Conservation (phyloP, 2,797 vertebrate species). For the Clarias platycephalus region DNA sequence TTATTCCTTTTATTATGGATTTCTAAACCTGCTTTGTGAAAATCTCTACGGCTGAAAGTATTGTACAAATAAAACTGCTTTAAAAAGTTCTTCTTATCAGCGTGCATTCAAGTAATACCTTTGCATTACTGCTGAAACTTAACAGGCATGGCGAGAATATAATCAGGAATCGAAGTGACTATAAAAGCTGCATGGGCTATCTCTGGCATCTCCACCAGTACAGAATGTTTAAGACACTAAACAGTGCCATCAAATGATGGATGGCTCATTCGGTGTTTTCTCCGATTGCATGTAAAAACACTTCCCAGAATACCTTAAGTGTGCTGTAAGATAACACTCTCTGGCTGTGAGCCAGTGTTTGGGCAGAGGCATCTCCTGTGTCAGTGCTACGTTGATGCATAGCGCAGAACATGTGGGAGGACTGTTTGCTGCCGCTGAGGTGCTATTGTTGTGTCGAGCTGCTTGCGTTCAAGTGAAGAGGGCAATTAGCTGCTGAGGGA, state of each 20-base stretch:
- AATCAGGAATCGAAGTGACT: not conserved
- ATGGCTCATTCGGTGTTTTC: not conserved
- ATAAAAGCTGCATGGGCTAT: not conserved
- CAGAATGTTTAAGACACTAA: not conserved
- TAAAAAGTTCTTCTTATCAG: not conserved
- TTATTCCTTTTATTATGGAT: not conserved
- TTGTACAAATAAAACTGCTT: not conserved
- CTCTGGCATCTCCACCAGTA: not conserved
- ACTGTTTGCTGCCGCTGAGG: constrained; percentile 34
- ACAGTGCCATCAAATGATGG: not conserved
- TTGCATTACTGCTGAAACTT: not conserved
- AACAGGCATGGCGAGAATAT: not conserved
- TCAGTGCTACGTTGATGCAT: constrained; percentile 31
- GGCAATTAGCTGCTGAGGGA: constrained; percentile 38
- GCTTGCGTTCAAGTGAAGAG: constrained; percentile 32
- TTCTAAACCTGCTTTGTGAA: not conserved
- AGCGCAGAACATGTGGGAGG: constrained; percentile 44
- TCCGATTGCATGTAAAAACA: constrained; percentile 4
- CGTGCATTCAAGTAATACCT: not conserved
- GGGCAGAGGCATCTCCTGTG: constrained; percentile 23
- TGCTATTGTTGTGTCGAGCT: constrained; percentile 37
- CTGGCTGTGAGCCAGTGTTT: constrained; percentile 34
- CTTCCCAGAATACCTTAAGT: not conserved
- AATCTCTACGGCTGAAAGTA: not conserved
- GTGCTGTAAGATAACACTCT: not conserved